A percentile compares a stretch with the other conserved stretches of the same genome.
Conservation (phyloP, 2,888 invertebrate species). For the Uloborus plumipes region DNA sequence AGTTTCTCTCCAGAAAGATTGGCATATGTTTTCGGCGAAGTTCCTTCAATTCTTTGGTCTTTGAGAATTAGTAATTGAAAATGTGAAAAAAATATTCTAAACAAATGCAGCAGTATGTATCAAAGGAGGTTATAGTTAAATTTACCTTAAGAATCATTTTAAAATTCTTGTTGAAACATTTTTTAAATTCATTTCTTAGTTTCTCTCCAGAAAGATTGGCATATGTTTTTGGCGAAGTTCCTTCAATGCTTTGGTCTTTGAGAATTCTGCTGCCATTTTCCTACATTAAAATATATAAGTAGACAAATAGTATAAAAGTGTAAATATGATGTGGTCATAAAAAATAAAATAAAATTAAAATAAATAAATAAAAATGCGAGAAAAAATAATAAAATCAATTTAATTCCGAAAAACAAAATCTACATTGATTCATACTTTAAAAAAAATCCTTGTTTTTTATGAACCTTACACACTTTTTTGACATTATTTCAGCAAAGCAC, state of each 20-base stretch:
- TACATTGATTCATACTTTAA: too few species aligned
- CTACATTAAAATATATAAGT: constrained; percentile 9
- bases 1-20: constrained; percentile 28
- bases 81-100: neutral
- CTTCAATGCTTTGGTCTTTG: constrained; percentile 5
- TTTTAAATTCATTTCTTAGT: constrained; percentile 30
- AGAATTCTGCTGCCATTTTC: neutral
- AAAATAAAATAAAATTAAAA: too few species aligned
- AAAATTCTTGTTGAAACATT: constrained; percentile 39
- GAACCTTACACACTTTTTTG: too few species aligned
- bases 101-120: neutral
- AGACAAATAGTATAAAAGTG: too few species aligned
- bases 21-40: neutral
- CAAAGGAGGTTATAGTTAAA: neutral
- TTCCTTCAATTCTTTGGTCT: constrained; percentile 1
- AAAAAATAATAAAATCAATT: too few species aligned
- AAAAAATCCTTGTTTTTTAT: too few species aligned
- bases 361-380: too few species aligned
- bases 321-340: too few species aligned
- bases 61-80: neutral
- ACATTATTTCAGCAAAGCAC: too few species aligned
- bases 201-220: constrained; percentile 23
- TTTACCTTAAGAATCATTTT: constrained; percentile 48
- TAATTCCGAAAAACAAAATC: too few species aligned
- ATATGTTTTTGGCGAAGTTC: neutral